Percentiles rank a stretch among this genome's conserved stretches.
phyloP scores from a whole-genome alignment of 2,888 invertebrate genomes.

The Dolichopus griseipennis region DNA sequence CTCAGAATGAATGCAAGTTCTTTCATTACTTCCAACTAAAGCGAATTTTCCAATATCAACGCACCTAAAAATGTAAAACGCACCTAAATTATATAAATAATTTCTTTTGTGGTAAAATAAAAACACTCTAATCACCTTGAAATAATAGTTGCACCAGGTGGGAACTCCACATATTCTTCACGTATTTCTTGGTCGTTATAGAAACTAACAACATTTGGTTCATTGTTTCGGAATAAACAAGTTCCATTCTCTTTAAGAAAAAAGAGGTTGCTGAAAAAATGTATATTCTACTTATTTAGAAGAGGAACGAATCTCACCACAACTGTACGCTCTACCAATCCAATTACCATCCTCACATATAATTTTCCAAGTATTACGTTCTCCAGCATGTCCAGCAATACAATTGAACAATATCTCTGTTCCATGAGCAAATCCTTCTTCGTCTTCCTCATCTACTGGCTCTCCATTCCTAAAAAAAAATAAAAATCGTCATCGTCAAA shows the following conservation, averaged over 20 bases:
- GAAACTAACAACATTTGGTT: conserved; percentile 71
- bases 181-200: conserved; percentile 69
- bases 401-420: conserved; percentile 78
- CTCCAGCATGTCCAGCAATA: conserved; percentile 70
- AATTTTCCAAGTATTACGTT: conserved; percentile 76
- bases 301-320: conserved; percentile 49
- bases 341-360: conserved; percentile 77
- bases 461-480: conserved; percentile 51
- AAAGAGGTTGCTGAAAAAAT: conserved; percentile 8
- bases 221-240: conserved; percentile 67
- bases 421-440: conserved; percentile 67
- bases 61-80: conserved; percentile 60
- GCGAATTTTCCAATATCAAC: conserved; percentile 79
- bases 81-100: conserved; percentile 10
- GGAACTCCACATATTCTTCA: conserved; percentile 68
- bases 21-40: conserved; percentile 63
- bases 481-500: too few relatives aligned
- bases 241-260: conserved; percentile 55
- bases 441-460: conserved; percentile 55
- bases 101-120: background rate
- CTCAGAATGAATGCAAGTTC: conserved; percentile 66
- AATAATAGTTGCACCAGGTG: conserved; percentile 60
- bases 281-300: background rate
- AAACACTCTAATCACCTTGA: conserved; percentile 45
- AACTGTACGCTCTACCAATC: conserved; percentile 71